Evolutionary conservation across 2,113 vertebrate species (phyloP), one percentile per base, ranked within the genome.

Genomic region (Cyanocitta stelleri): DNA sequence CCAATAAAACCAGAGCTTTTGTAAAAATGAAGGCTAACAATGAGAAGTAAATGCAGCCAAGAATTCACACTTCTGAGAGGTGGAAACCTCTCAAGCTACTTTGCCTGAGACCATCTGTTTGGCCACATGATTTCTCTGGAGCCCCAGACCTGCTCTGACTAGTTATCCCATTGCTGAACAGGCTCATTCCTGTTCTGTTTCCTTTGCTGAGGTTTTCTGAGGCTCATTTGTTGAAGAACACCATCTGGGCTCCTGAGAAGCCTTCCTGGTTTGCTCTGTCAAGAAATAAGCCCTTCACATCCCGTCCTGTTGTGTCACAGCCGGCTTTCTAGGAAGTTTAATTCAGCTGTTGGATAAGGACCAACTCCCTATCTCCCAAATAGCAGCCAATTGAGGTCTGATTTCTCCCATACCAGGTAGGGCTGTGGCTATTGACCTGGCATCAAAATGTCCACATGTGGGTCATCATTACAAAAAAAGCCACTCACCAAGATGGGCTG

Each of bases 171-270:
- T 32, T 3, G 1, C 74, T 73, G 46, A 91, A 75, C 69, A n/a
- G 58, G 77, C 69, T 95, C 33, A 5, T 87, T 95, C 91, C 41
- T 8, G 1, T 59, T 68, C 7, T 4, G 17, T 79, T 87, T 73
- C 62, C 44, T 88, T 69, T 77, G 43, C 37, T 3, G 66, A 85
- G 48, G 61, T 35, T 94, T 92, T 79, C 68, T 59, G 41, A 75
- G 48, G 30, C 68, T 89, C 4, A 0, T 64, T 61, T 69, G 48
- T 51, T 85, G 43, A 89, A 85, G 81, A 62, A 43, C 81, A 91
- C 81, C 91, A 89, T 93, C 93, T 96, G 94, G 73, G 54, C 79
- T 92, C 58, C 93, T 87, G 85, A 87, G 66, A 94, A 93, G 46
- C 81, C 74, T 91, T 94, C 74, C 87, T 77, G 52, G 54, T 94